Evolutionary conservation across 1,140 invertebrate genomes (phyloP), one percentile per base, ranked within the genome.

Genomic region (Hycleus cichorii): DNA sequence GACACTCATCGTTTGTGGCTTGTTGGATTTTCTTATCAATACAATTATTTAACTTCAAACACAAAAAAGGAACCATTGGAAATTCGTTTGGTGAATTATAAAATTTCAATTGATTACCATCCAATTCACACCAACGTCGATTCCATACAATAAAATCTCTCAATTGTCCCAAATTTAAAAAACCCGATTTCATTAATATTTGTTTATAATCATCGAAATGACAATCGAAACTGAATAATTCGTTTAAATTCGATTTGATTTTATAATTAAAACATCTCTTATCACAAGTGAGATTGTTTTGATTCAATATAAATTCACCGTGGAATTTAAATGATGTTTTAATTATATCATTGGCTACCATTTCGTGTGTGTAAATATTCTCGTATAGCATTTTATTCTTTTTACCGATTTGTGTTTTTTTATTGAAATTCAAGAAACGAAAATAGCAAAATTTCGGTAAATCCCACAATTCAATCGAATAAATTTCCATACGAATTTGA

Each of bases 71-170:
- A 1, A 18, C 6, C 32, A 25, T 26, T 1, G 32, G 27, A 12
- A 18, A 25, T 7, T 55, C 52, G 7, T 27, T 6, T 18, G 52
- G 52, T 2, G 43, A 55, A 24, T 55, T 55, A 12, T 39, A 55
- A 40, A 55, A 12, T 39, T 18, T 38, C 7, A 55, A 18, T 3
- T 39, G 24, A 39, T 27, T 12, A 4, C 32, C 52, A 9, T 47
- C 45, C 0, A 55, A 24, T 38, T 46, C 18, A 47, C 52, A 55
- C 52, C 52, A 55, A 4, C 24, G 27, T 8, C 52, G n/a, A 9
- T 55, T 39, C 52, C 52, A 55, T n/a, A 55, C 25, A n/a, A 44
- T 5, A 7, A 26, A 38, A 10, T 18, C 12, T 6, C 2, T 10
- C 27, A 44, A 32, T 9, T 11, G 3, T 6, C 52, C 52, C 26